Conservation (phyloP, 1,140 invertebrate species). For the Teleogryllus occipitalis region DNA sequence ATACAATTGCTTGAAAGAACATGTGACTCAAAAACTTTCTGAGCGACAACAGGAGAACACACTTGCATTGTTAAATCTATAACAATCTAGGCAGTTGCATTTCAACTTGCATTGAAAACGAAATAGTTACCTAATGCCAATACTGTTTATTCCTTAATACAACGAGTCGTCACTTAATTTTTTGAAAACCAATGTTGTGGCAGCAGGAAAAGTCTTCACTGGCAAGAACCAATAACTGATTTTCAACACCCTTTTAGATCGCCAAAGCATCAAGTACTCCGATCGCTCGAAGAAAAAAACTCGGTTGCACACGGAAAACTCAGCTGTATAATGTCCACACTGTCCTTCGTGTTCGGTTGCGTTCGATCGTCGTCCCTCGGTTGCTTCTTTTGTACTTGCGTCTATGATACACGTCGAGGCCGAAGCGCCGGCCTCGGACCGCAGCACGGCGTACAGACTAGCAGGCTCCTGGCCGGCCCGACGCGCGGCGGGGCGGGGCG, state of each 20-base stretch:
- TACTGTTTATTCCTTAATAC: neutral
- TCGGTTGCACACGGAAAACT: neutral
- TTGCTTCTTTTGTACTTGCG: neutral
- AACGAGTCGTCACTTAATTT: neutral
- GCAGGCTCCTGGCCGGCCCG: neutral
- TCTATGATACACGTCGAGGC: neutral
- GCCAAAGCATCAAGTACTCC: neutral
- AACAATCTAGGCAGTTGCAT: conserved; percentile 4
- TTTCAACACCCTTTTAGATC: neutral
- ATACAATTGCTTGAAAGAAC: neutral
- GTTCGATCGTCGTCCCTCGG: neutral
- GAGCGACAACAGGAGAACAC: conserved; percentile 3
- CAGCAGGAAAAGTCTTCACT: neutral
- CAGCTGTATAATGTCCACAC: neutral
- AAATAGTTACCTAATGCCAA: conserved; percentile 1
- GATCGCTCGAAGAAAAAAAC: neutral
- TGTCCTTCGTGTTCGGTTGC: neutral
- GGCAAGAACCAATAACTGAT: neutral
- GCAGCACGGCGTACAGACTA: neutral
- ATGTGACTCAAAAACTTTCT: neutral
- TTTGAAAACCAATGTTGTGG: neutral
- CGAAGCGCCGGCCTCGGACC: neutral
- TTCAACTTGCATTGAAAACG: neutral
- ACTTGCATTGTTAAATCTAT: conserved; percentile 1
- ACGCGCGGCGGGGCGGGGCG: too few species aligned